Base-by-base conservation (phyloP, 2,888 invertebrate genomes). In the Hartigia nigra region DNA sequence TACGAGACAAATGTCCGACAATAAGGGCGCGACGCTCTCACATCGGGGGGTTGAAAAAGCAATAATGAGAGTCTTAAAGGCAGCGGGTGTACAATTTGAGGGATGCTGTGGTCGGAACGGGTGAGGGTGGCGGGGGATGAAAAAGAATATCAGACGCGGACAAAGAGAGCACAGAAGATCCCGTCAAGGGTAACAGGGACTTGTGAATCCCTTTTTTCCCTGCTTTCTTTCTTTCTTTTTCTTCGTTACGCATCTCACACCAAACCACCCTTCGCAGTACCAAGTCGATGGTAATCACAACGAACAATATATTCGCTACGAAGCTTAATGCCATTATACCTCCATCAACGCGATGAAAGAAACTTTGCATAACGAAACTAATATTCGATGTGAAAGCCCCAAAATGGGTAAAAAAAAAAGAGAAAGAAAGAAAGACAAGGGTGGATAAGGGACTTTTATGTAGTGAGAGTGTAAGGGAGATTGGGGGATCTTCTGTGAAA, bases 321-420 rank as follows among this genome's bases (percentile, higher is more conserved):
- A 12, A 76, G 74, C 76, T 76, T 76, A 76, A 79, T 76, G 69
- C 78, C 74, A 69, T 76, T 76, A 78, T 69, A 74, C 69, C 78
- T 72, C 55, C 78, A 74, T 79, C 76, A 76, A 36, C 69, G 78
- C 74, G 69, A 79, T 79, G 78, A 79, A 79, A 76, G n/a, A 79
- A 79, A 79, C 72, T 79, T 79, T 79, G 78, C 76, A 79, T 79
- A 79, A 79, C 74, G 78, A 79, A 79, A 79, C 78, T 79, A 79
- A 79, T 79, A 79, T 79, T 79, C 78, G 74, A 39, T 55, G 35
- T 69, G 32, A 72, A 72, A 76, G 12, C 32, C 12, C 31, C 23
- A 34, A 72, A 72, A 72, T 34, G 72, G 3, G 32, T 23, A 23
- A 12, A 14, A 14, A 5, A 74, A 72, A 69, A 74, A 72, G 76